Conservation (phyloP, 2,888 invertebrate species). For the Drosophila maculinotata region DNA sequence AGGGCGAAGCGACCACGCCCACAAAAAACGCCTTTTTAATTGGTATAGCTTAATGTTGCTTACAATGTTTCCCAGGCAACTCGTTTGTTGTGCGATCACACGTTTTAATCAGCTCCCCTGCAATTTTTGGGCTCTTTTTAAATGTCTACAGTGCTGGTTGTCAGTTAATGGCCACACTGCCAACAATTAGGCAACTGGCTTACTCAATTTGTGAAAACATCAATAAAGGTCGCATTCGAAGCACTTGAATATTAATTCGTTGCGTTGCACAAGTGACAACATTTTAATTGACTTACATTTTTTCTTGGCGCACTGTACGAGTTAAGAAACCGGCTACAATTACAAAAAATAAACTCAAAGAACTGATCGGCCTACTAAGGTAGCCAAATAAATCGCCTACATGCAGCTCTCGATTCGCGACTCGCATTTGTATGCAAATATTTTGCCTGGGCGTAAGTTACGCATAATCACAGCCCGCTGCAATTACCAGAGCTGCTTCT, state of each 20-base stretch:
- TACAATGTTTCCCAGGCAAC: slow-evolving; percentile 44
- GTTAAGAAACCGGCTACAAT: slow-evolving; percentile 55
- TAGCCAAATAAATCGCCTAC: slow-evolving; percentile 50
- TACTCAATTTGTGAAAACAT: slow-evolving; percentile 53
- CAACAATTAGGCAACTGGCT: slow-evolving; percentile 23
- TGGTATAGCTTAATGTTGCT: slow-evolving; percentile 25
- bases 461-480: slow-evolving; percentile 51
- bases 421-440: slow-evolving; percentile 60
- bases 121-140: slow-evolving; percentile 2
- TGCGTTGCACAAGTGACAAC: slow-evolving; percentile 56
- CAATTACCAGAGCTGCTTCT: slow-evolving; percentile 13
- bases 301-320: slow-evolving; percentile 40
- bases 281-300: slow-evolving; percentile 62
- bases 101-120: slow-evolving; percentile 54
- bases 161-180: slow-evolving; percentile 31
- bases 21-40: slow-evolving; percentile 45
- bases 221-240: slow-evolving; percentile 46
- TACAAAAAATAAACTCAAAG: not conserved
- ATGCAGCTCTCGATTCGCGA: slow-evolving; percentile 14
- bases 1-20: slow-evolving; percentile 45
- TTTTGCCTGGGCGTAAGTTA: slow-evolving; percentile 60
- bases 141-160: slow-evolving; percentile 34
- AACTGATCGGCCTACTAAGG: slow-evolving; percentile 11
- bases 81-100: slow-evolving; percentile 42
- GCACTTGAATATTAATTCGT: slow-evolving; percentile 46